A percentile compares a stretch with the other conserved stretches of the same genome.
Conservation (phyloP, 23 tunicate genomes). For the Halocynthia aurantium region DNA sequence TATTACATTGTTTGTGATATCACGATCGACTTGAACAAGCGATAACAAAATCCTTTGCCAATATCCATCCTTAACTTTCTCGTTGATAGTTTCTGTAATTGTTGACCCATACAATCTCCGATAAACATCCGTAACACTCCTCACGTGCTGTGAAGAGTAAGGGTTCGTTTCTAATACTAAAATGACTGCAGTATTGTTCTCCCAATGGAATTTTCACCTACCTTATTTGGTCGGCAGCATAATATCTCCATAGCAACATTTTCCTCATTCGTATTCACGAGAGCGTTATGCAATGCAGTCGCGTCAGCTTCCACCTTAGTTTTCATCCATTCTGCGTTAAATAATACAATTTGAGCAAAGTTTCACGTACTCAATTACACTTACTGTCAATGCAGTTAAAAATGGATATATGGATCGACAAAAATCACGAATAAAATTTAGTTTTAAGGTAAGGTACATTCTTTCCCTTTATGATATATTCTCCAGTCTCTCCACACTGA, state of each 20-base stretch:
- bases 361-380: too few relatives aligned
- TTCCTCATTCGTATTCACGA: constrained; percentile 12
- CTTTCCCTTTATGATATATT: too few relatives aligned
- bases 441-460: too few relatives aligned
- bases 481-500: too few relatives aligned
- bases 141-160: constrained; percentile 15
- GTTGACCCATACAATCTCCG: constrained; percentile 26
- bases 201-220: neutral
- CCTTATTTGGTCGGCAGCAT: constrained; percentile 22
- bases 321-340: constrained; percentile 15
- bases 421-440: too few relatives aligned
- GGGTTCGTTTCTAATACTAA: too few relatives aligned
- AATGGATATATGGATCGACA: too few relatives aligned
- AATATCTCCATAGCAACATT: constrained; percentile 27
- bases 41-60: constrained; percentile 10
- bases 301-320: constrained; percentile 20
- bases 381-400: too few relatives aligned
- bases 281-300: constrained; percentile 13
- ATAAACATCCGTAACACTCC: constrained; percentile 10
- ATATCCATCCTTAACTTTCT: constrained; percentile 10
- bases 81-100: constrained; percentile 18
- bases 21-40: constrained; percentile 8
- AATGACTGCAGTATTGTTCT: too few relatives aligned
- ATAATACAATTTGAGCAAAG: too few relatives aligned
- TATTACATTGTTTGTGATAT: constrained; percentile 10